These are phyloP conservation scores for Clytia hemisphaerica DNA, from an alignment of 30 jellyfish, hydroid and myxozoan genomes.

Conservation along the genomic window DNA sequence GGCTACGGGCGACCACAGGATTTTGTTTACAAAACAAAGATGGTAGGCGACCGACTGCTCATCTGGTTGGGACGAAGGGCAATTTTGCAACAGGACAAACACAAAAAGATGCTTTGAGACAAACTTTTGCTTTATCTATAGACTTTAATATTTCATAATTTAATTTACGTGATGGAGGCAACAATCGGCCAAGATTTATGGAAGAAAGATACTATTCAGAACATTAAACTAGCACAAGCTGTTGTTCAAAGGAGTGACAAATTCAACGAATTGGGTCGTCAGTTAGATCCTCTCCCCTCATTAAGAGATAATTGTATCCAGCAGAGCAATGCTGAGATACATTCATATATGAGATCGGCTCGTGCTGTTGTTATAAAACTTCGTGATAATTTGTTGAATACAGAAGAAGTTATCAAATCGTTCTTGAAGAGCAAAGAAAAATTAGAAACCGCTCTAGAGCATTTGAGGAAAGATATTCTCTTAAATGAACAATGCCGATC, in stretches of 20 bases:
- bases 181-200: slow-evolving; percentile 86
- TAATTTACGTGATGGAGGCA: too few relatives aligned
- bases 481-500: slow-evolving; percentile 45
- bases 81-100: too few relatives aligned
- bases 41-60: too few relatives aligned
- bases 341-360: slow-evolving; percentile 60
- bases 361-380: slow-evolving; percentile 62
- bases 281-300: slow-evolving; percentile 84
- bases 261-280: slow-evolving; percentile 73
- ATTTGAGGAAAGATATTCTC: slow-evolving; percentile 62
- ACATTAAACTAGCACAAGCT: slow-evolving; percentile 68
- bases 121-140: too few relatives aligned
- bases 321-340: slow-evolving; percentile 72
- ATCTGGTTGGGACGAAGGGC: too few relatives aligned
- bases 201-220: slow-evolving; percentile 58
- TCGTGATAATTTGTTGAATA: slow-evolving; percentile 61
- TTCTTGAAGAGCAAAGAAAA: slow-evolving; percentile 64
- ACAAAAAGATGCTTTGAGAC: too few relatives aligned
- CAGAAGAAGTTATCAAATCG: slow-evolving; percentile 78
- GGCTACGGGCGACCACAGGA: too few relatives aligned
- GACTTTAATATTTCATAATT: too few relatives aligned
- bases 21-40: too few relatives aligned
- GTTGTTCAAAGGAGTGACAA: slow-evolving; percentile 88
- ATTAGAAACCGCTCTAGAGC: slow-evolving; percentile 73
- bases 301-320: slow-evolving; percentile 72